Percentiles rank a stretch among this genome's conserved stretches.
Conservation (phyloP, 2,113 vertebrate species). For the Mesocricetus auratus region DNA sequence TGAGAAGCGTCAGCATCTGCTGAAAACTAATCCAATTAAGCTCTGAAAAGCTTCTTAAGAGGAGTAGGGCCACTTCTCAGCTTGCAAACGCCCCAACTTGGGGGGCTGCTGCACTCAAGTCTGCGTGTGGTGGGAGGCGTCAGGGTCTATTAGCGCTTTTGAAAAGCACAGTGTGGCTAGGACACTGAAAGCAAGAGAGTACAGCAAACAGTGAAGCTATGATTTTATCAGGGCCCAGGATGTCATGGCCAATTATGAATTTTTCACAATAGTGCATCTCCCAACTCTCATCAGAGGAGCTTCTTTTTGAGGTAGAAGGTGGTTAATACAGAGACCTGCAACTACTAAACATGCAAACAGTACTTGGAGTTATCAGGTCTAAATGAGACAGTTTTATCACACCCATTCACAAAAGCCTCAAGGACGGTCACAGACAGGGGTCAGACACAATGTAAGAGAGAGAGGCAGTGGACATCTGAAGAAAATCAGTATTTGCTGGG, state of each 20-base stretch:
- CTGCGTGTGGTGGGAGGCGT: not conserved
- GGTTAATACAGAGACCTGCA: no score
- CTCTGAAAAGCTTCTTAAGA: not conserved
- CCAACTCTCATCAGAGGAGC: not conserved
- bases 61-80: not conserved
- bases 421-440: no score
- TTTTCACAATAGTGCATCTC: not conserved
- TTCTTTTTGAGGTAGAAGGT: not conserved
- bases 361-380: not conserved
- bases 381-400: not conserved
- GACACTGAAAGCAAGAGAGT: not conserved
- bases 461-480: not conserved
- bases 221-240: not conserved
- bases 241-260: not conserved
- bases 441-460: not conserved
- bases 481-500: not conserved
- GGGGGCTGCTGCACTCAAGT: not conserved
- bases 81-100: not conserved
- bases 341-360: not conserved
- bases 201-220: not conserved
- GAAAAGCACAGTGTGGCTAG: not conserved
- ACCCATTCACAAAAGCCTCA: not conserved
- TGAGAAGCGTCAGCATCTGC: conserved; percentile 4
- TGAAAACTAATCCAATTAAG: conserved; percentile 17
- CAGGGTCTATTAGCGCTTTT: not conserved